Evolutionary conservation across 37 sponge, comb jelly and placozoan species (phyloP).

Genomic region (Chondrosia reniformis): DNA sequence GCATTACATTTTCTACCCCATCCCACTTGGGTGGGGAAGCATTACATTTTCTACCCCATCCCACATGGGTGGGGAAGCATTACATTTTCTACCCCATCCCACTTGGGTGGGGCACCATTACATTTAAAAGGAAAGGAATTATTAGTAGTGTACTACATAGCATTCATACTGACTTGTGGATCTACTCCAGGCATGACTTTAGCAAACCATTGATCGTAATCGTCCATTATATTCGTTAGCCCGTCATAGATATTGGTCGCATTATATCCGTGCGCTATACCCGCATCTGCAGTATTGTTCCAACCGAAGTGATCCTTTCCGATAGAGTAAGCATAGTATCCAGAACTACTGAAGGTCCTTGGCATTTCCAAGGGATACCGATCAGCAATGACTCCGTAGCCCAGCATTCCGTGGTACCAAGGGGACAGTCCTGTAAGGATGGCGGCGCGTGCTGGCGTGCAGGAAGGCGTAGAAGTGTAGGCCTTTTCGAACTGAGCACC

Average conservation of each 20-base stretch:
- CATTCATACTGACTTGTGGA: too few relatives aligned
- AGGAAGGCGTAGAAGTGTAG: constrained; percentile 68
- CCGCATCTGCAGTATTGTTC: constrained; percentile 38
- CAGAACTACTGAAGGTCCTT: constrained; percentile 31
- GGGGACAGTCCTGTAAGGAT: constrained; percentile 69
- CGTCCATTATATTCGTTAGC: constrained; percentile 41
- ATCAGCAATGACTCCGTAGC: constrained; percentile 46
- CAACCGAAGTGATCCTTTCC: constrained; percentile 80
- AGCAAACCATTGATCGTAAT: constrained; percentile 67
- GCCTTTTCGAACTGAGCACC: constrained; percentile 53
- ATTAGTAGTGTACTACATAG: too few relatives aligned
- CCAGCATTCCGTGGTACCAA: constrained; percentile 79
- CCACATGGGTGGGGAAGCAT: too few relatives aligned
- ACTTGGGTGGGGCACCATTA: too few relatives aligned
- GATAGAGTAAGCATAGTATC: constrained; percentile 52
- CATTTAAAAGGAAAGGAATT: too few relatives aligned
- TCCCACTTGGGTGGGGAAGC: too few relatives aligned
- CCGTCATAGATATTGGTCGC: constrained; percentile 67
- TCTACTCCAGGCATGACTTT: constrained; percentile 39
- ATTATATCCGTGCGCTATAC: constrained; percentile 52
- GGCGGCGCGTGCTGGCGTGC: constrained; percentile 73
- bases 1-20: too few relatives aligned
- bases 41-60: too few relatives aligned
- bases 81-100: too few relatives aligned
- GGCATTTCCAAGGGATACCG: constrained; percentile 51